Percentiles rank a stretch among this genome's conserved stretches.
Evolutionary conservation across 2,888 invertebrate species (phyloP).

Genomic region (Smittia aterrima): DNA sequence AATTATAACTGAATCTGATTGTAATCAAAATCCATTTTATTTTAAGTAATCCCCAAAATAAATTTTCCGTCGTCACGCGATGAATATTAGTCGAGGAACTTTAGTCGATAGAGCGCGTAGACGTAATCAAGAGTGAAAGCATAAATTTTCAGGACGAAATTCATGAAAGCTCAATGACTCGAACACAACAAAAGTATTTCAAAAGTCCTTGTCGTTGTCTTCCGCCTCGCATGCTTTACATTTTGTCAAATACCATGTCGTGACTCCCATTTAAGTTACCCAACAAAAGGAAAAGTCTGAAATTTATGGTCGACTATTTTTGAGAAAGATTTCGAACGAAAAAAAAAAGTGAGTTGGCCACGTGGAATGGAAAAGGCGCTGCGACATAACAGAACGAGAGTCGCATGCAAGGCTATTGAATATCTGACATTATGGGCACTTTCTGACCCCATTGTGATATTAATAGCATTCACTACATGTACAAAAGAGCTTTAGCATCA

Average conservation of each 20-base stretch:
- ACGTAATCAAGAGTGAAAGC: no score
- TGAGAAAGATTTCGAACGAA: neutral
- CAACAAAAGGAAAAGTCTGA: neutral
- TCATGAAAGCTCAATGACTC: no score
- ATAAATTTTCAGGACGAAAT: no score
- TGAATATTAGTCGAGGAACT: no score
- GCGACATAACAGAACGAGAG: no score
- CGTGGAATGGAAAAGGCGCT: neutral
- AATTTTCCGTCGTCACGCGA: no score
- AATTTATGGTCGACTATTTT: conserved; percentile 12
- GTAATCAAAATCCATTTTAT: no score
- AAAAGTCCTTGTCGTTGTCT: neutral
- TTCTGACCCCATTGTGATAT: neutral
- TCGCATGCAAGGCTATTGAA: neutral
- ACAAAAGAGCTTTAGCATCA: no score
- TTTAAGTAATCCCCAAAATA: no score
- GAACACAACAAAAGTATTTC: no score
- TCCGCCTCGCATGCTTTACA: neutral
- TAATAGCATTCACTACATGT: neutral
- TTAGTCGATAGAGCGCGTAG: no score
- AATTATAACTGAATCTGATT: no score
- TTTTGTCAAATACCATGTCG: conserved; percentile 21
- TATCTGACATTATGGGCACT: neutral
- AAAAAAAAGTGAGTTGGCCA: neutral
- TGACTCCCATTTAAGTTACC: conserved; percentile 12